Conservation (phyloP, 2,113 vertebrate genomes). For the Chionomys nivalis region DNA sequence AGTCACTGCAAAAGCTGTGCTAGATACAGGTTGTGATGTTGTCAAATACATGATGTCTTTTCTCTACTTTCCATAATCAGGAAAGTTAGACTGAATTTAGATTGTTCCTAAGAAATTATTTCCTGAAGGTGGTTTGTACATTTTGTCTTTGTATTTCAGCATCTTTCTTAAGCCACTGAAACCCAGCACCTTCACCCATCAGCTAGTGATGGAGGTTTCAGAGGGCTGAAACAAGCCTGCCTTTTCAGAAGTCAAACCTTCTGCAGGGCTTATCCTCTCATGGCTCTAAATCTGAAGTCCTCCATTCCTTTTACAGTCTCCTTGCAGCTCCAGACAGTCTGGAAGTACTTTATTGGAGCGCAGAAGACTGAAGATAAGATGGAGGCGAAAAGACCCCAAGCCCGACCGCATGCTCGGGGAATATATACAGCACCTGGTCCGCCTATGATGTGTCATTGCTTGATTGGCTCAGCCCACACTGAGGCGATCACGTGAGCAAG, state of each 20-base stretch:
- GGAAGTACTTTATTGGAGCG: too few species aligned
- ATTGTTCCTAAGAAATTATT: background rate
- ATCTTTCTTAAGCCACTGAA: background rate
- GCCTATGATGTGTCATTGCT: too few species aligned
- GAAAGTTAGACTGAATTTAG: background rate
- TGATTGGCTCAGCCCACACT: too few species aligned
- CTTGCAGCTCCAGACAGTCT: background rate
- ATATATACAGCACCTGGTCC: too few species aligned
- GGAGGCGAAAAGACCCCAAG: too few species aligned
- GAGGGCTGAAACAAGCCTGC: background rate
- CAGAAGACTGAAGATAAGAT: too few species aligned
- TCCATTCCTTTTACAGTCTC: background rate
- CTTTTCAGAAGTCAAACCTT: background rate
- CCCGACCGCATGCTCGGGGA: too few species aligned
- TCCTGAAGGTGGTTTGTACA: background rate
- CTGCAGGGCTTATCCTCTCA: background rate
- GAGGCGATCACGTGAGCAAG: too few species aligned
- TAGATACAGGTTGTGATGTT: background rate
- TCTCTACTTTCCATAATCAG: background rate
- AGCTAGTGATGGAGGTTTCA: background rate
- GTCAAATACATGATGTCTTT: background rate
- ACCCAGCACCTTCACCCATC: background rate
- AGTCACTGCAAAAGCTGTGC: too few species aligned
- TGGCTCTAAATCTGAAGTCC: background rate
- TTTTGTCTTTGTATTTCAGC: background rate